Base-by-base conservation (phyloP, 2,888 invertebrate genomes). In the Acanthosepion lycidas region DNA sequence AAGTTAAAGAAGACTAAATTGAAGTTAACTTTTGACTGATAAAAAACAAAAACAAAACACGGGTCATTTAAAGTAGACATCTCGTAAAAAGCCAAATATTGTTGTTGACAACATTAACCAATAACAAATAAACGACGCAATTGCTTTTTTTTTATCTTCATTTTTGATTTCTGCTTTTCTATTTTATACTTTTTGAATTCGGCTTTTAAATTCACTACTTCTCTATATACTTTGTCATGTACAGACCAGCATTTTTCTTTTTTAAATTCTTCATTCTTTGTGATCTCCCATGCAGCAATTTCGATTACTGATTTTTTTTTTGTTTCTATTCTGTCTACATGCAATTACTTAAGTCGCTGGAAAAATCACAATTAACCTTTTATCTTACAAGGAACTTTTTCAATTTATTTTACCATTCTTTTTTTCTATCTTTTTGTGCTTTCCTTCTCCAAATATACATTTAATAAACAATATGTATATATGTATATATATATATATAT, bases 1-100 rank as follows among this genome's bases (percentile, higher is more conserved):
- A 78, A 78, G n/a, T 78, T 78, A 33, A 78, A 78, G 78, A n/a
- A n/a, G 78, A n/a, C n/a, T n/a, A n/a, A n/a, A 78, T 78, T 78
- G 78, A 78, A 33, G 78, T 78, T n/a, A n/a, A 78, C 78, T 78
- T 78, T 33, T n/a, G n/a, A 78, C n/a, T 78, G 78, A 78, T 78
- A 33, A 33, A 42, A 42, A 42, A 42, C 42, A 42, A 42, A 42
- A 3, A 78, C 78, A 78, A n/a, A n/a, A 78, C 12, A 33, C 78
- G n/a, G 33, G 78, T 78, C n/a, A 78, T 78, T n/a, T n/a, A 12
- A 78, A 78, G 78, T 78, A 78, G 78, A 78, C 15, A n/a, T 78
- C n/a, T n/a, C 78, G 15, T 28, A 33, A 78, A 78, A 78, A 23
- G 9, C n/a, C 78, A 78, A 33, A 78, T 78, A 78, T 78, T 78